Base-by-base conservation (phyloP, 2,888 invertebrate species). In the Sinelater perroti region DNA sequence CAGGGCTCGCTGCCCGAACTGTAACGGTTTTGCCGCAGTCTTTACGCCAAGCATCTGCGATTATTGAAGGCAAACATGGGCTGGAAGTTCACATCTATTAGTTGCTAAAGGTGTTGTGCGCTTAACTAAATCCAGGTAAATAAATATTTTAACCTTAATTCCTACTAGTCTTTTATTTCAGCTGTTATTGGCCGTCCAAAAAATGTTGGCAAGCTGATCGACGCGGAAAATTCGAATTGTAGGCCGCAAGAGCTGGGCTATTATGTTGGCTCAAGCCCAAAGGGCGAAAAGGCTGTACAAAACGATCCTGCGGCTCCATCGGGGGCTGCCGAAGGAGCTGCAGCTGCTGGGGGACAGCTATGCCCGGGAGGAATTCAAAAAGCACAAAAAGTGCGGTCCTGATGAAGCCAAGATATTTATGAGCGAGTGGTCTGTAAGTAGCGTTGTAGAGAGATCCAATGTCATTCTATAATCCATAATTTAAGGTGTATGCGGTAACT, bases 381-480 rank as follows among this genome's bases (percentile, higher is more conserved):
- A 92, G 36, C 95, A 96, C 75, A 90, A 91, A 72, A 83, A 81
- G 6, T 91, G 90, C 67, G 84, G 84, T 47, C 80, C 83, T 0
- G 80, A 81, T 33, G 91, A 93, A 75, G 86, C 91, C 0, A 79
- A 82, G 8, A 82, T 88, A 47, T 97, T 97, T 74, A 84, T 96
- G 76, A 85, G 83, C 17, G 95, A 95, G 80, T 97, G 96, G 96
- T 89, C 91, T 42, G 95, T 93, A 78, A 80, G 83, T 74, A 60
- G 50, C 7, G 20, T 21, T 2, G 2, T 5, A 4, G 7, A 5
- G 3, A 16, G 16, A 10, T 2, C 83, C 68, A 83, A 3, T 45
- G 5, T 30, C 30, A 16, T 30, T 28, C 16, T 14, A 31, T 45
- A 2, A 20, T 3, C 7, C 2, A 26, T n/a, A 7, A 40, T 40